Evolutionary conservation across 1,140 invertebrate species (phyloP), one percentile per base, ranked within the genome.

Genomic region (Drosophila pachea): DNA sequence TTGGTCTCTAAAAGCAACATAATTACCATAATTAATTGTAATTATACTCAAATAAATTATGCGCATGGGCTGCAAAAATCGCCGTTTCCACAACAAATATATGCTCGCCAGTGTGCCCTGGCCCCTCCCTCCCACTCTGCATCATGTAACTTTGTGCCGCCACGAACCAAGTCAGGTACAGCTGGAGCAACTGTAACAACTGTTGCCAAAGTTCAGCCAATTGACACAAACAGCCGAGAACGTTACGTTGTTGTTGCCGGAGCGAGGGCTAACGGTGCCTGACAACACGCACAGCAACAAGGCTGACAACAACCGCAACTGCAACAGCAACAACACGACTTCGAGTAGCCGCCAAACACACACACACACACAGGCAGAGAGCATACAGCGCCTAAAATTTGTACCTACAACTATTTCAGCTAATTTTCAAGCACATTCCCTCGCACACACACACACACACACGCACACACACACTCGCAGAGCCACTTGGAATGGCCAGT

Each of bases 381-480:
- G 14, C 45, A 55, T 67, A 74, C 68, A 73, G 62, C 76, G 66
- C 74, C 79, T 79, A 50, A 84, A 81, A 86, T 86, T 86, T 86
- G 81, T 86, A 86, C 81, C 81, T 86, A 86, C 81, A 86, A 86
- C 81, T 86, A 86, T 86, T 86, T 86, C 81, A 86, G 74, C 81
- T 86, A 86, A 86, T 86, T 86, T 76, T 53, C 66, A 68, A 58
- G 61, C 81, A 73, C 81, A 86, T 86, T 86, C 81, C 74, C 76
- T 60, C 29, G 7, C n/a, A 14, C 40, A 42, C n/a, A 14, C 40
- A 42, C 40, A 2, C 40, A 5, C n/a, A 42, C 40, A 12, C 40
- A 42, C 33, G 4, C 33, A 35, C 4, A 7, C 33, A 35, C 4
- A 35, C 40, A 47, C 52, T 22, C 47, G 49, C 45, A n/a, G n/a